A percentile compares a stretch with the other conserved stretches of the same genome.
These are phyloP conservation scores for Glyphotaelius pellucidus DNA, from an alignment of 2,888 invertebrate genomes.

Conservation along the genomic window DNA sequence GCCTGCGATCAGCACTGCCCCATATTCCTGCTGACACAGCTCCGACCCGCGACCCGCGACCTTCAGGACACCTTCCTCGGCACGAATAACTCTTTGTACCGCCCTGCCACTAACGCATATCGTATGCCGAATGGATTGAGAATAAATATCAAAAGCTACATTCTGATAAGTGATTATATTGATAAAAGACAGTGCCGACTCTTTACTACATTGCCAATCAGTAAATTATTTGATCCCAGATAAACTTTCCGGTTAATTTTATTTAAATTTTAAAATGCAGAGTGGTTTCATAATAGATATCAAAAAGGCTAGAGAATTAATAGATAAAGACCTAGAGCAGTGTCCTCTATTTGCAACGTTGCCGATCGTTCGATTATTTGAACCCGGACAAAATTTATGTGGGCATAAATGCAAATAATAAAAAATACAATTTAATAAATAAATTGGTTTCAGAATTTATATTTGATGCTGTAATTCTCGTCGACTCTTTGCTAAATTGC, in stretches of 20 bases:
- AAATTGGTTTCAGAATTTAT: background rate
- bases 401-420: no score
- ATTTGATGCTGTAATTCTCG: background rate
- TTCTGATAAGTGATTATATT: background rate
- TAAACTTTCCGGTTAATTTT: background rate
- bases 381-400: no score
- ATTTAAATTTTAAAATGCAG: background rate
- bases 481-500: background rate
- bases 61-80: conserved; percentile 54
- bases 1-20: conserved; percentile 52
- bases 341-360: background rate
- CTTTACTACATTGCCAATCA: background rate
- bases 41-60: conserved; percentile 58
- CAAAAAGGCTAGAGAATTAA: no score
- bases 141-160: background rate
- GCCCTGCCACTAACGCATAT: background rate
- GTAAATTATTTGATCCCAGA: background rate
- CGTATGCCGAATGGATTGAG: background rate
- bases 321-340: background rate
- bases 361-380: background rate
- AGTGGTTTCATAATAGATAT: no score
- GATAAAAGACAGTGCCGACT: background rate
- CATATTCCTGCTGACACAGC: conserved; percentile 56
- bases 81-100: background rate
- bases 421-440: no score